Conservation (phyloP, 2,797 vertebrate species). For the Alfaro cultratus region DNA sequence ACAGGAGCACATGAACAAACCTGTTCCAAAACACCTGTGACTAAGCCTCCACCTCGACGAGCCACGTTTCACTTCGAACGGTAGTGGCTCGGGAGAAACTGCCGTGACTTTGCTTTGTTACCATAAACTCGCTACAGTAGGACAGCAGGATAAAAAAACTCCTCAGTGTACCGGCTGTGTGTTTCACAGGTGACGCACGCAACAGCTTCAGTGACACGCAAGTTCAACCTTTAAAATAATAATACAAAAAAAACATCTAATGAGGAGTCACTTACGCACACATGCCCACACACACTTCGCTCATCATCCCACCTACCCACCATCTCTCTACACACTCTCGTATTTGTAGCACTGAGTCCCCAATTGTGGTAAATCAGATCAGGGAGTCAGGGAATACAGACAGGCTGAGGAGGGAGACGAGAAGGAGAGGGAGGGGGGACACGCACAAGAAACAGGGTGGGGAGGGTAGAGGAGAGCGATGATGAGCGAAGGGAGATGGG, state of each 20-base stretch:
- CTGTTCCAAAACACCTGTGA: slow-evolving; percentile 71
- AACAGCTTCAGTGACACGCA: slow-evolving; percentile 68
- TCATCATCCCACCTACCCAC: slow-evolving; percentile 59
- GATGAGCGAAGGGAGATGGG: slow-evolving; percentile 47
- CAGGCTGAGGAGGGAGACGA: slow-evolving; percentile 21
- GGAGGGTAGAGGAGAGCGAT: slow-evolving; percentile 31
- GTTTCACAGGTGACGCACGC: slow-evolving; percentile 54
- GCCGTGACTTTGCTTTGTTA: slow-evolving; percentile 30
- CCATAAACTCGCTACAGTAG: slow-evolving; percentile 39
- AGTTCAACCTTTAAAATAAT: slow-evolving; percentile 64
- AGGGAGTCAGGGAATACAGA: slow-evolving; percentile 64
- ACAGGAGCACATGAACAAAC: slow-evolving; percentile 56
- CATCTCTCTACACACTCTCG: slow-evolving; percentile 15
- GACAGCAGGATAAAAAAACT: slow-evolving; percentile 32
- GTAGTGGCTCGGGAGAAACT: slow-evolving; percentile 20
- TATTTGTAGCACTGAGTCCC: slow-evolving; percentile 53
- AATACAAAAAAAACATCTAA: slow-evolving; percentile 46
- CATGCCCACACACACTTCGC: slow-evolving; percentile 63
- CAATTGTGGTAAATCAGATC: slow-evolving; percentile 67
- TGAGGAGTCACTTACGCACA: slow-evolving; percentile 62
- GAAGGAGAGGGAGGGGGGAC: background rate
- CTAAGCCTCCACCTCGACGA: slow-evolving; percentile 52
- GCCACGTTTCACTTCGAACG: slow-evolving; percentile 47
- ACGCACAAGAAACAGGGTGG: slow-evolving; percentile 14
- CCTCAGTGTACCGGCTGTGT: background rate